Evolutionary conservation across 2,797 vertebrate species (phyloP).

Genomic region (Coccyzus lansbergi): DNA sequence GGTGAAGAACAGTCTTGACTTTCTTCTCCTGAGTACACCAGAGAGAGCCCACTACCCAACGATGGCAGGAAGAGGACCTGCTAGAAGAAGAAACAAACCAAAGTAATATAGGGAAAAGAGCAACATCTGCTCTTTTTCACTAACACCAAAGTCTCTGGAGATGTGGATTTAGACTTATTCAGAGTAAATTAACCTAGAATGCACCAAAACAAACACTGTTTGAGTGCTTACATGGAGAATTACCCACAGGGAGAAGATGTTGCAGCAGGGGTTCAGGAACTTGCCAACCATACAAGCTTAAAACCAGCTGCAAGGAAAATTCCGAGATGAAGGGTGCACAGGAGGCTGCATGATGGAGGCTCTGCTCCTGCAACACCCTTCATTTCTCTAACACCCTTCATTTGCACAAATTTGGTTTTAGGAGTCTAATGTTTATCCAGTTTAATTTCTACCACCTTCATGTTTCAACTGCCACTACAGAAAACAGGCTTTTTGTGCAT

Average conservation of each 20-base stretch:
- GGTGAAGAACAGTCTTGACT: neutral
- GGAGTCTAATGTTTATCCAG: neutral
- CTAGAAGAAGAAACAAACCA: neutral
- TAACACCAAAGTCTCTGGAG: neutral
- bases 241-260: neutral
- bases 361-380: neutral
- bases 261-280: neutral
- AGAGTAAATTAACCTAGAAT: neutral
- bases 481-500: neutral
- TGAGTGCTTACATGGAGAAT: neutral
- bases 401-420: neutral
- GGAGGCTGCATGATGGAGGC: accelerated
- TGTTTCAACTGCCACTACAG: neutral
- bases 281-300: neutral
- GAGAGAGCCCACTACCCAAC: neutral
- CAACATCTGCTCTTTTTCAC: neutral
- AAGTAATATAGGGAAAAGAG: neutral
- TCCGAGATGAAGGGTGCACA: accelerated
- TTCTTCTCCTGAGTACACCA: neutral
- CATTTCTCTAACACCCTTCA: neutral
- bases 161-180: neutral
- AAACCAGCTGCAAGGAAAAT: neutral
- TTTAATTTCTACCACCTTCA: neutral
- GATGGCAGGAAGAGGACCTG: neutral
- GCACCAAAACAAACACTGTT: neutral